phyloP scores from a whole-genome alignment of 2,113 vertebrate species.

The Chaetura pelagica region DNA sequence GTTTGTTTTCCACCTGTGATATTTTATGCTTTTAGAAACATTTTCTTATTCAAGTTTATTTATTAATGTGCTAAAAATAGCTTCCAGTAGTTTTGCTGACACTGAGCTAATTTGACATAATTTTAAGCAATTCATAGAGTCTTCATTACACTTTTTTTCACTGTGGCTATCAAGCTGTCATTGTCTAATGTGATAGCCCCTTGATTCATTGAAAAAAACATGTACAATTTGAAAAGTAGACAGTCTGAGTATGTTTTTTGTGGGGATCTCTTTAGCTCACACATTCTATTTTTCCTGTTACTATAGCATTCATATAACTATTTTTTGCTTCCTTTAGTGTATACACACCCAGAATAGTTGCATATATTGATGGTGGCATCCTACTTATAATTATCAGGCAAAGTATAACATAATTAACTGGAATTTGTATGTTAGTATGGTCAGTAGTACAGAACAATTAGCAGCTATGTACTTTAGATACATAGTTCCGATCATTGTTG shows the following conservation, averaged over 20 bases:
- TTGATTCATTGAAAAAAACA: neutral
- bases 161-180: neutral
- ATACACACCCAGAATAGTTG: fast-evolving
- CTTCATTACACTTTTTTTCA: neutral
- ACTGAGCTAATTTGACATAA: neutral
- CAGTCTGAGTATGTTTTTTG: neutral
- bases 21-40: neutral
- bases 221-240: neutral
- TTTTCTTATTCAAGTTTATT: neutral
- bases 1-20: neutral
- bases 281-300: neutral
- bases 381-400: neutral
- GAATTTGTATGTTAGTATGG: neutral
- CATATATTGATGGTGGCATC: neutral
- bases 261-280: neutral
- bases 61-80: neutral
- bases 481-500: neutral
- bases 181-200: neutral
- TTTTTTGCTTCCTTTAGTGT: neutral
- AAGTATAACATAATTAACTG: neutral
- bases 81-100: neutral
- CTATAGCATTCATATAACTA: neutral
- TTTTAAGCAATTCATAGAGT: fast-evolving
- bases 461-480: neutral
- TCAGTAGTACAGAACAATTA: neutral